Conservation (phyloP, 30 jellyfish, hydroid and myxozoan genomes). For the Aurelia sp. region DNA sequence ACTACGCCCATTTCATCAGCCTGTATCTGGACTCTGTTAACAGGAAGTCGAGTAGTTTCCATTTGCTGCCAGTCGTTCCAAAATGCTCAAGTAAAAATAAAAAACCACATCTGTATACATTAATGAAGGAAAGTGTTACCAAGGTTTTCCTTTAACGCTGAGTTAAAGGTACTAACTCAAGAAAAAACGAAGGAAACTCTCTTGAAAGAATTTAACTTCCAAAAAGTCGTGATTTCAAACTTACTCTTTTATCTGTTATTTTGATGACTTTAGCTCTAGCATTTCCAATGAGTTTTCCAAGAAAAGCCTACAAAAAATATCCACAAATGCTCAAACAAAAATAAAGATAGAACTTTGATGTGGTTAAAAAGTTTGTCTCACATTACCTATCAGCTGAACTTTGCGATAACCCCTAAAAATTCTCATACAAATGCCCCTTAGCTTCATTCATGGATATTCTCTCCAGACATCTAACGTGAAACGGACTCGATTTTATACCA, state of each 20-base stretch:
- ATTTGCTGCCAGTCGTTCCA: no score
- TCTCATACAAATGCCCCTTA: no score
- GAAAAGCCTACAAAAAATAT: constrained; percentile 26
- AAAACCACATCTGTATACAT: no score
- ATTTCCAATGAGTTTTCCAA: constrained; percentile 55
- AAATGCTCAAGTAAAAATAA: no score
- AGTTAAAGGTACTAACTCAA: neutral
- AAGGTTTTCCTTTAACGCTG: neutral
- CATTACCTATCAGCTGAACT: neutral
- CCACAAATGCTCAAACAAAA: neutral
- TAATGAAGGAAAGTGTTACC: neutral
- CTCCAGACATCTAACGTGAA: no score
- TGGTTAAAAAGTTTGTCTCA: neutral
- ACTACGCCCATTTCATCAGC: no score
- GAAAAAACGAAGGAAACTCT: neutral
- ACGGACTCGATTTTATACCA: no score
- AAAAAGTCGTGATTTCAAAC: neutral
- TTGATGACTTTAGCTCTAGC: constrained; percentile 46
- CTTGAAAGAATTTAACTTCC: no score
- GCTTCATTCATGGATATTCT: no score
- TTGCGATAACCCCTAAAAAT: no score
- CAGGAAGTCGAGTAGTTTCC: no score
- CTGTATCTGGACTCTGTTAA: no score
- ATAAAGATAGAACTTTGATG: neutral
- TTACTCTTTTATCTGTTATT: constrained; percentile 63